Base-by-base conservation (phyloP, 92 coral and sea anemone species). In the Phenganax stokvisi region DNA sequence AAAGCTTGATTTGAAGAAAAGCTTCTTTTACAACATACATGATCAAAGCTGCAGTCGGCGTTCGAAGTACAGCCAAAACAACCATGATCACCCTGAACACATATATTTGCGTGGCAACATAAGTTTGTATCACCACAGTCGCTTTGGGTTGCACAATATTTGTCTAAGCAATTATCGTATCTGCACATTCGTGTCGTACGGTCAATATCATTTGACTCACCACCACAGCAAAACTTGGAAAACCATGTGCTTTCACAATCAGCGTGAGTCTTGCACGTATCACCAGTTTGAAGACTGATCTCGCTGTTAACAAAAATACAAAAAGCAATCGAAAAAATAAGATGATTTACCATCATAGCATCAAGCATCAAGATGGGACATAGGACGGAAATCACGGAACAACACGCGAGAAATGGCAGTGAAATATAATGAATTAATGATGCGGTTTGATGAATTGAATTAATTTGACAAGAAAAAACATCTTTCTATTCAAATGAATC, bases 31-130 rank as follows among this genome's bases (percentile, higher is more conserved):
- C 68, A 62, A 62, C 68, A 62, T 7, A 10, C 68, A 15, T 12
- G 68, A 3, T 5, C 7, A 7, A 62, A n/a, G 27, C 7, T 4
- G 68, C 28, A 62, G 10, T 62, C 68, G 1, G 68, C 4, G 10
- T 62, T 62, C 31, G 17, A n/a, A 62, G 68, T 62, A 62, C 68
- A 62, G 8, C 68, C 68, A 7, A 25, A 16, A 13, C 68, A 62
- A 10, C 68, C 68, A 9, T 62, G 25, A 20, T 20, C 25, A 20
- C 25, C 13, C 30, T 62, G 17, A 6, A 62, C 68, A 13, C 68
- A 62, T 62, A n/a, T 62, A 25, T 62, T 62, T n/a, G 68, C 17
- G 10, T 37, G 68, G 68, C 68, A 62, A 25, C 68, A 62, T 37
- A 62, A 4, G 5, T 8, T 4, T 13, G 68, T n/a, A 3, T 3